phyloP scores from a whole-genome alignment of 1,140 invertebrate species.

The Apis dorsata region DNA sequence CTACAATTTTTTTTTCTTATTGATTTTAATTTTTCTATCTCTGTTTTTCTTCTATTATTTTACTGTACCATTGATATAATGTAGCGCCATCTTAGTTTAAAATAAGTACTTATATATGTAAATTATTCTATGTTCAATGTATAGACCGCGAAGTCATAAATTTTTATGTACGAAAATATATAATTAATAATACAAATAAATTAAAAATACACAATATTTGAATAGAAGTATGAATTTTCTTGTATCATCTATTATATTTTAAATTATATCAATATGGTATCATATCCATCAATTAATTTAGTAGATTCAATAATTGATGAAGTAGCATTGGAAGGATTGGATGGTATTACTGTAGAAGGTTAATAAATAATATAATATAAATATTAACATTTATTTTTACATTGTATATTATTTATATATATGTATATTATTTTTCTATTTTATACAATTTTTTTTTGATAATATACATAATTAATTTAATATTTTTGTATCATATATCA shows the following conservation, averaged over 20 bases:
- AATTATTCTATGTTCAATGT: too few relatives aligned
- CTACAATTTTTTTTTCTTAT: too few relatives aligned
- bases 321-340: slow-evolving; percentile 89
- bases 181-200: too few relatives aligned
- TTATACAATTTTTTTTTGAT: not conserved
- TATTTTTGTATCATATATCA: not conserved
- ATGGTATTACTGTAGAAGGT: slow-evolving; percentile 89
- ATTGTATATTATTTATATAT: not conserved
- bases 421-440: not conserved
- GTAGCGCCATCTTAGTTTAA: too few relatives aligned
- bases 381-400: slow-evolving; percentile 4
- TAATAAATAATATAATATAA: slow-evolving; percentile 33
- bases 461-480: not conserved
- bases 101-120: too few relatives aligned
- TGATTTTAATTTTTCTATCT: too few relatives aligned
- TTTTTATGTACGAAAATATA: too few relatives aligned
- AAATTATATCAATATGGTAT: slow-evolving; percentile 43
- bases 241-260: not conserved
- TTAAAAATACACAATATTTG: too few relatives aligned
- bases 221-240: slow-evolving; percentile 1
- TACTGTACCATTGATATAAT: too few relatives aligned
- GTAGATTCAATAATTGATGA: slow-evolving; percentile 83
- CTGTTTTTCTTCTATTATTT: too few relatives aligned
- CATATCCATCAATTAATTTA: slow-evolving; percentile 66
- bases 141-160: too few relatives aligned